Conservation (phyloP, 2,797 vertebrate genomes). For the Cynopterus sphinx region DNA sequence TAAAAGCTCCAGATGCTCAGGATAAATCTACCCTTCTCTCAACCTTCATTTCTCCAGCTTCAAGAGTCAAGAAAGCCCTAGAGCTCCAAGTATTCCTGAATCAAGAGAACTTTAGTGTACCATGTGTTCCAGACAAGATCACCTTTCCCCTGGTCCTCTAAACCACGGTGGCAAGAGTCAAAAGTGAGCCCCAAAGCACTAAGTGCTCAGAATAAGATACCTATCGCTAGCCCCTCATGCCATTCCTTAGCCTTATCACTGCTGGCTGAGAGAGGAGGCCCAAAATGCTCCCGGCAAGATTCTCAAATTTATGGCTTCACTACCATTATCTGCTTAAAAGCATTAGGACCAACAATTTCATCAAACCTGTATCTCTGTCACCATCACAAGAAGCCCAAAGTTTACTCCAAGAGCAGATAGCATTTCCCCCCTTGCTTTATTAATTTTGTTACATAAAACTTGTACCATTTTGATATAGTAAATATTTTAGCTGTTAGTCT, state of each 20-base stretch:
- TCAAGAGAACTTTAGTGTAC: background rate
- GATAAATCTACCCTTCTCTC: background rate
- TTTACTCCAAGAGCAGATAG: background rate
- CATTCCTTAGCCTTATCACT: constrained; percentile 18
- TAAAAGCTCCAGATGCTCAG: background rate
- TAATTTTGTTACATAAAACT: background rate
- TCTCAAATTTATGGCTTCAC: background rate
- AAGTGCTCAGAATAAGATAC: background rate
- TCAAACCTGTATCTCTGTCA: background rate
- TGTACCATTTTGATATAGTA: background rate
- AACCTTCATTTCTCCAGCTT: background rate
- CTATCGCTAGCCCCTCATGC: background rate
- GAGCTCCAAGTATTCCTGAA: background rate
- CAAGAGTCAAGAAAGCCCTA: background rate
- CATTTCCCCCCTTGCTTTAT: background rate
- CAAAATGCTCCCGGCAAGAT: background rate
- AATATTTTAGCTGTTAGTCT: background rate
- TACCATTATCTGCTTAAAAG: background rate
- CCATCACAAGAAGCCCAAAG: background rate
- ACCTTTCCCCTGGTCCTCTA: background rate
- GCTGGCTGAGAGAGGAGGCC: background rate
- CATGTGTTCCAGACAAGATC: background rate
- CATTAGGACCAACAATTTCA: background rate
- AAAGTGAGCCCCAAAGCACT: background rate
- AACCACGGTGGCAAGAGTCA: background rate